phyloP scores from a whole-genome alignment of 2,113 vertebrate species.

The Neolamprologus toae region DNA sequence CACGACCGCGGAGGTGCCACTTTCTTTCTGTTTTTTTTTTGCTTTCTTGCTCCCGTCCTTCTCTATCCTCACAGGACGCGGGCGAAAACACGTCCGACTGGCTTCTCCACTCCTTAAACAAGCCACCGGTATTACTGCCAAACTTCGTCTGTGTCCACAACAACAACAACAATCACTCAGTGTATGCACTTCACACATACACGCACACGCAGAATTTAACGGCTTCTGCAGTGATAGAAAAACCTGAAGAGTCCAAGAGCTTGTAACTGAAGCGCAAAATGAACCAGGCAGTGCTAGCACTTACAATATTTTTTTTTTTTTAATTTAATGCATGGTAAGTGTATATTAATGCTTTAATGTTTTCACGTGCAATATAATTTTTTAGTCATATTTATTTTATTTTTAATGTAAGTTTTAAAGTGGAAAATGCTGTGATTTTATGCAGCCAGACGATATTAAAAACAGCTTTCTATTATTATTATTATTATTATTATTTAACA shows the following conservation, averaged over 20 bases:
- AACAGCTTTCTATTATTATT: neutral
- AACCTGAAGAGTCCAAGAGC: neutral
- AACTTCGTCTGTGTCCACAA: constrained; percentile 66
- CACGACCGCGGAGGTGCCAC: neutral
- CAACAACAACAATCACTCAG: constrained; percentile 44
- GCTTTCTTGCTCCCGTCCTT: constrained; percentile 48
- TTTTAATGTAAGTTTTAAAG: neutral
- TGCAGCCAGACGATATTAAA: neutral
- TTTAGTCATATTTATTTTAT: neutral
- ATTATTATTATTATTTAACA: neutral
- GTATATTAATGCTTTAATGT: neutral
- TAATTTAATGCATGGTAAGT: neutral
- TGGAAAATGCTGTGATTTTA: neutral
- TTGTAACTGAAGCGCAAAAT: neutral
- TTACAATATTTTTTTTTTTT: neutral
- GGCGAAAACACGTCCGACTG: constrained; percentile 83
- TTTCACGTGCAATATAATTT: neutral
- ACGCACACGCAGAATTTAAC: neutral
- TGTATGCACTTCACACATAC: constrained; percentile 4
- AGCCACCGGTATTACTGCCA: constrained; percentile 64
- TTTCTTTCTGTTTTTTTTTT: constrained; percentile 1
- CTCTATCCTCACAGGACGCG: constrained; percentile 42
- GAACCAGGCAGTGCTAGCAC: neutral
- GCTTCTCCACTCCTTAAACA: constrained; percentile 77
- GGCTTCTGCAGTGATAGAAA: neutral